Percentiles rank a stretch among this genome's conserved stretches.
Conservation (phyloP, 2,888 invertebrate genomes). For the Pristionchus mayeri region DNA sequence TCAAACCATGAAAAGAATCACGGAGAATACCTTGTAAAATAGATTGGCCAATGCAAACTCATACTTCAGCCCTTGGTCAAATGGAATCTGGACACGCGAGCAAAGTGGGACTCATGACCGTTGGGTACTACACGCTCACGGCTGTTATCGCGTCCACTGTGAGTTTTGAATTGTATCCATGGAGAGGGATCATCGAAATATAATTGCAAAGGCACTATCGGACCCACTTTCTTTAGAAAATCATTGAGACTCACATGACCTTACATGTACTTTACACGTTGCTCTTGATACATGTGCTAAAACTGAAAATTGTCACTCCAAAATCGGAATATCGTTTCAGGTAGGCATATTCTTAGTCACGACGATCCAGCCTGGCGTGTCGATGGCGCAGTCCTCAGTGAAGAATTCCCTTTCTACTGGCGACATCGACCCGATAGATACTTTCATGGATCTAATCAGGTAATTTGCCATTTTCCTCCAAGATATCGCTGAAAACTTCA, state of each 20-base stretch:
- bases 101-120: conserved; percentile 81
- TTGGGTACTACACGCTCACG: conserved; percentile 82
- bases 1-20: too few species aligned
- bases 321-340: too few species aligned
- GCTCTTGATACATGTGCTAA: too few species aligned
- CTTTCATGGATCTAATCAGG: conserved; percentile 2
- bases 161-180: not conserved
- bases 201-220: too few species aligned
- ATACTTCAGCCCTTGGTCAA: conserved; percentile 71
- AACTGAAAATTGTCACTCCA: too few species aligned
- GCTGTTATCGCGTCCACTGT: conserved; percentile 82
- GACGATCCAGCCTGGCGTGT: not conserved
- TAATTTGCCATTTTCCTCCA: not conserved
- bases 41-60: too few species aligned
- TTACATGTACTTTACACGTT: too few species aligned
- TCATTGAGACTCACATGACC: too few species aligned
- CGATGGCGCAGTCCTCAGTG: not conserved
- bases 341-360: not conserved
- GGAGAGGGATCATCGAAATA: too few species aligned
- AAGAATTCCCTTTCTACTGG: not conserved
- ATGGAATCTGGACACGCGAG: conserved; percentile 75
- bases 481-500: conserved; percentile 72
- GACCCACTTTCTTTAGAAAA: too few species aligned
- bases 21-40: too few species aligned
- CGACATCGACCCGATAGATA: conserved; percentile 18